Evolutionary conservation across 30 jellyfish, hydroid and myxozoan genomes (phyloP).

Genomic region (Cassiopea xamachana): DNA sequence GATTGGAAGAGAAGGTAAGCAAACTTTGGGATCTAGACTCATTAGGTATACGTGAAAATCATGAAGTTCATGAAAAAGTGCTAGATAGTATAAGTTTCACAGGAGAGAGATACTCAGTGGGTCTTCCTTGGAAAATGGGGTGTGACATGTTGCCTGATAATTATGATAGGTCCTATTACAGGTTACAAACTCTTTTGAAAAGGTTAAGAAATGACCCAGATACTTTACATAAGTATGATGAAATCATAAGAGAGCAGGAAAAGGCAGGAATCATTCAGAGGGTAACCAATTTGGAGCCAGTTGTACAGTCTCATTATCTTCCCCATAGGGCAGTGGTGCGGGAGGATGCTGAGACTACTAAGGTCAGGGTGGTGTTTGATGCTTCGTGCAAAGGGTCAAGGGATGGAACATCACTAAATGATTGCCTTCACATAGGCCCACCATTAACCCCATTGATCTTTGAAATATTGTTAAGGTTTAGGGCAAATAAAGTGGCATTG

Average conservation of each 20-base stretch:
- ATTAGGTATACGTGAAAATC: constrained; percentile 7
- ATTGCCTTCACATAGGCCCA: constrained; percentile 39
- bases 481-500: constrained; percentile 9
- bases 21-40: constrained; percentile 13
- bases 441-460: constrained; percentile 44
- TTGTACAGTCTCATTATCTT: not conserved
- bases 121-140: constrained; percentile 35
- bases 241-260: constrained; percentile 25
- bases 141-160: not conserved
- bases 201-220: not conserved
- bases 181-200: constrained; percentile 2
- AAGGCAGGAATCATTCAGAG: constrained; percentile 16
- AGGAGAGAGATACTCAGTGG: constrained; percentile 16
- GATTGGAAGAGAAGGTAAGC: not conserved
- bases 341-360: constrained; percentile 26
- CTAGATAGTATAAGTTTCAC: not conserved
- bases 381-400: constrained; percentile 43
- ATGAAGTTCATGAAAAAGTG: constrained; percentile 13
- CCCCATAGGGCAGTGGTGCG: constrained; percentile 38
- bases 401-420: not conserved
- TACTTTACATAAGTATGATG: constrained; percentile 4
- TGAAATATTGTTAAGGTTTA: constrained; percentile 18
- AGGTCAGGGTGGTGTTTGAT: constrained; percentile 42
- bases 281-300: not conserved
- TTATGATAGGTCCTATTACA: not conserved